These are phyloP conservation scores for Pteronotus mesoamericanus DNA, from an alignment of 2,797 vertebrate species.

Conservation along the genomic window DNA sequence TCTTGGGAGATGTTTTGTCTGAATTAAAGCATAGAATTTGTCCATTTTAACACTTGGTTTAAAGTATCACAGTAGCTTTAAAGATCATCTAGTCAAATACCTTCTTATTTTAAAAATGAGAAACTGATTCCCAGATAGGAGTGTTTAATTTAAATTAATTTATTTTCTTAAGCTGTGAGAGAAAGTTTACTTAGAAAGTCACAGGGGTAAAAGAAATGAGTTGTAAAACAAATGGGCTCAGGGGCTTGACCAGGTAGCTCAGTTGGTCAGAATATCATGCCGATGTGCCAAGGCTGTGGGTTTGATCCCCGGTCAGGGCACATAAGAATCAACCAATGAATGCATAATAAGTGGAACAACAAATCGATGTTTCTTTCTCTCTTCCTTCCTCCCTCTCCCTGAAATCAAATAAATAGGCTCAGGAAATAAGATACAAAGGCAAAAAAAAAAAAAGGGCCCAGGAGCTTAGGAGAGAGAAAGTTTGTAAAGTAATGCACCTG, in stretches of 20 bases:
- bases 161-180: not conserved
- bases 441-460: not conserved
- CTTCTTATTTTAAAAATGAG: not conserved
- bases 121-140: not conserved
- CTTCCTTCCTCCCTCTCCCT: not conserved
- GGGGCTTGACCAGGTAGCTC: not conserved
- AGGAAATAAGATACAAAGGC: not conserved
- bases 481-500: not conserved
- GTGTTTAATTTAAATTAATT: not conserved
- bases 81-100: not conserved
- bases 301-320: not conserved
- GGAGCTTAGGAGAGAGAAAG: not conserved
- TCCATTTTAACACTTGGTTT: constrained; percentile 44
- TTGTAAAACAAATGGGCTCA: not conserved
- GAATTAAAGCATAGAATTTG: constrained; percentile 25
- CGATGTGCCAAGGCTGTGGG: not conserved
- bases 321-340: not conserved
- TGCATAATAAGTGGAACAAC: not conserved
- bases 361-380: not conserved
- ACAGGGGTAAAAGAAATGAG: not conserved
- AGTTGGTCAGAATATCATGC: not conserved
- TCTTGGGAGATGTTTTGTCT: constrained; percentile 17
- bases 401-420: not conserved
- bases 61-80: constrained; percentile 20
- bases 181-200: not conserved